Evolutionary conservation across 2,797 vertebrate genomes (phyloP).

Genomic region (Graptemys geographica): DNA sequence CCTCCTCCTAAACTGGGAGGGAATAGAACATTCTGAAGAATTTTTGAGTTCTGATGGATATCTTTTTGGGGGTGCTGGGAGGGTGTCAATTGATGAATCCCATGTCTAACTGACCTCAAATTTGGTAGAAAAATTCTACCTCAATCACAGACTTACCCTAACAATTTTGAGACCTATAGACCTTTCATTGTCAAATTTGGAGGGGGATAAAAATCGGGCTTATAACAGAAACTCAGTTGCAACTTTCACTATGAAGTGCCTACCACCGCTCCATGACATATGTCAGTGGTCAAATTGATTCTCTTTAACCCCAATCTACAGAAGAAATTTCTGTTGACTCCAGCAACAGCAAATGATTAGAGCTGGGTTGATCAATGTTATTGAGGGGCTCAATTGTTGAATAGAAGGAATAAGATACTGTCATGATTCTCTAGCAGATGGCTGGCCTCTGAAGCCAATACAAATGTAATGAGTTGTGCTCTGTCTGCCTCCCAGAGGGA

Average conservation of each 20-base stretch:
- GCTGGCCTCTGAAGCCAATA: rapidly evolving
- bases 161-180: background rate
- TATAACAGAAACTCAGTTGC: background rate
- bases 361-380: background rate
- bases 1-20: background rate
- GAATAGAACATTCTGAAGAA: background rate
- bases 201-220: background rate
- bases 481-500: background rate
- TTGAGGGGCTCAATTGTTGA: background rate
- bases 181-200: background rate
- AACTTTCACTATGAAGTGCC: background rate
- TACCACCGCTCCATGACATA: background rate
- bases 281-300: background rate
- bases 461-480: conserved; percentile 23
- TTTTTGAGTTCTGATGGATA: background rate
- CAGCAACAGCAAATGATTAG: background rate
- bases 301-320: background rate
- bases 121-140: background rate
- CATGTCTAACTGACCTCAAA: background rate
- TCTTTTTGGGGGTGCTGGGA: background rate
- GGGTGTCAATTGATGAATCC: background rate
- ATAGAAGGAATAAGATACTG: background rate
- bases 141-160: background rate
- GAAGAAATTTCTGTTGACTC: background rate
- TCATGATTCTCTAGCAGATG: conserved; percentile 31